Evolutionary conservation across 2,888 invertebrate species (phyloP).

Genomic region (Amphiduros pacificus): DNA sequence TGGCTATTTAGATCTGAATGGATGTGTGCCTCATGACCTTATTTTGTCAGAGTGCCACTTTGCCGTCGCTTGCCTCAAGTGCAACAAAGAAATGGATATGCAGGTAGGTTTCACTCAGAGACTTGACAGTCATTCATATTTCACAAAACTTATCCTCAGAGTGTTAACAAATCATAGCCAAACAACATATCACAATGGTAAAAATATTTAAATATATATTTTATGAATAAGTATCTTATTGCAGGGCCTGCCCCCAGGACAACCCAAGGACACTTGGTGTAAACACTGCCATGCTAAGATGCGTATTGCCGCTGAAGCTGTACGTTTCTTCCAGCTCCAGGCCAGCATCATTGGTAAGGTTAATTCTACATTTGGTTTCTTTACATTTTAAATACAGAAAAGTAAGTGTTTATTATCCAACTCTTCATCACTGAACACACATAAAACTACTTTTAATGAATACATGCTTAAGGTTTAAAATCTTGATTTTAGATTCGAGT

Average conservation of each 20-base stretch:
- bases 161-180: no score
- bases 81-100: conserved; percentile 50
- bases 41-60: conserved; percentile 53
- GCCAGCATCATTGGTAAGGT: conserved; percentile 17
- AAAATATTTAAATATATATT: neutral
- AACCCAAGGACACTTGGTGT: conserved; percentile 55
- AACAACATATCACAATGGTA: no score
- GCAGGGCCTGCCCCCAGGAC: conserved; percentile 55
- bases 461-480: no score
- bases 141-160: no score
- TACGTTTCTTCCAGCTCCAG: conserved; percentile 39
- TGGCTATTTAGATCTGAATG: conserved; percentile 56
- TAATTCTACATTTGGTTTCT: no score
- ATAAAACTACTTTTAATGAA: no score
- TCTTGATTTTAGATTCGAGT: no score
- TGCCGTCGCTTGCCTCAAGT: conserved; percentile 54
- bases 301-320: conserved; percentile 48
- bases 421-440: no score
- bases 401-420: no score
- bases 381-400: no score
- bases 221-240: neutral
- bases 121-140: no score
- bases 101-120: conserved; percentile 48
- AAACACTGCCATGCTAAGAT: conserved; percentile 57
- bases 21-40: conserved; percentile 55